Conservation (phyloP, 2,888 invertebrate species). For the Caenorhabditis becei region DNA sequence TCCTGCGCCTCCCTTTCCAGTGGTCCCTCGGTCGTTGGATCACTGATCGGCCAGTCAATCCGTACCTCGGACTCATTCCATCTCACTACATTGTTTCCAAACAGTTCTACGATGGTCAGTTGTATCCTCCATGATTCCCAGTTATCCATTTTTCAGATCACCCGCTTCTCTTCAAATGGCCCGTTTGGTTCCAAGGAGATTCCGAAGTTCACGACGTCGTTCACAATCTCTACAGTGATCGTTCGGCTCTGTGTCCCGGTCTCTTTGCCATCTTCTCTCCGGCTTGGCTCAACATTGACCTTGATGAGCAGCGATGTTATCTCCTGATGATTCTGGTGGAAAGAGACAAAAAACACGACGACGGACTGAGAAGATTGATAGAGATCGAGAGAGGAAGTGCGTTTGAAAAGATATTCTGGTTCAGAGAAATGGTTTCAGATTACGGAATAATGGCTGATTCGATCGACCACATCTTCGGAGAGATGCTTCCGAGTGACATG, state of each 20-base stretch:
- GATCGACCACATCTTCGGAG: slow-evolving; percentile 37
- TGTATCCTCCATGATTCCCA: neutral
- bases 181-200: slow-evolving; percentile 68
- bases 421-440: slow-evolving; percentile 16
- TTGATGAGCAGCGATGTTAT: slow-evolving; percentile 65
- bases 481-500: slow-evolving; percentile 21
- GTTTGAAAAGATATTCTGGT: neutral
- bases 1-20: slow-evolving; percentile 59
- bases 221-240: slow-evolving; percentile 56
- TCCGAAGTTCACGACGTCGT: slow-evolving; percentile 61
- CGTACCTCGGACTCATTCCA: slow-evolving; percentile 64
- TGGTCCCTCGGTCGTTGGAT: slow-evolving; percentile 64
- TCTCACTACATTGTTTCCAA: slow-evolving; percentile 65
- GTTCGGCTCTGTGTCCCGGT: slow-evolving; percentile 53
- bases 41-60: slow-evolving; percentile 45
- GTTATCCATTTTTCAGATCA: slow-evolving; percentile 49
- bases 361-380: slow-evolving; percentile 32
- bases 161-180: slow-evolving; percentile 59
- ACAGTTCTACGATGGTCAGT: slow-evolving; percentile 62
- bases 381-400: slow-evolving; percentile 42
- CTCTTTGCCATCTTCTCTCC: slow-evolving; percentile 70
- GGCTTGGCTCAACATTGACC: slow-evolving; percentile 65
- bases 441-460: slow-evolving; percentile 41
- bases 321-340: slow-evolving; percentile 60
- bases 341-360: slow-evolving; percentile 40